A percentile compares a stretch with the other conserved stretches of the same genome.
Evolutionary conservation across 2,113 vertebrate species (phyloP).

Genomic region (Platysternon megacephalum): DNA sequence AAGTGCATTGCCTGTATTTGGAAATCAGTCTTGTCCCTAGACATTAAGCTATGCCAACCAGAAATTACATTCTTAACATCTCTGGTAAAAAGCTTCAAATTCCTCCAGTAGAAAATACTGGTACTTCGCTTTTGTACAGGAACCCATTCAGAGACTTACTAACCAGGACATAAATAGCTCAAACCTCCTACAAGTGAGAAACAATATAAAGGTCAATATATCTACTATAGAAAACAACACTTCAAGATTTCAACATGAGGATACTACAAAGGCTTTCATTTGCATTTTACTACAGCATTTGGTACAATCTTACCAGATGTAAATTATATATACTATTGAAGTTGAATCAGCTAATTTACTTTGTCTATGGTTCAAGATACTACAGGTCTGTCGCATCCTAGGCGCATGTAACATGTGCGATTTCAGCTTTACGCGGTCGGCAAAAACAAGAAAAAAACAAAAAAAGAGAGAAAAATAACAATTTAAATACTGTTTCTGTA

Average conservation of each 20-base stretch:
- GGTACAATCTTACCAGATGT: neutral
- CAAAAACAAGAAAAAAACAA: no score
- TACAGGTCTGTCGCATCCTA: no score
- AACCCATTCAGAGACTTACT: neutral
- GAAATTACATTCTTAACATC: neutral
- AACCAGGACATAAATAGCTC: neutral
- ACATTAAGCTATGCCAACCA: neutral
- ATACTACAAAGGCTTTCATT: neutral
- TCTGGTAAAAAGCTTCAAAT: neutral
- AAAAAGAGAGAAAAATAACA: no score
- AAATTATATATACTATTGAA: slow-evolving; percentile 27
- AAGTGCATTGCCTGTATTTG: neutral
- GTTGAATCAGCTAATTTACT: neutral
- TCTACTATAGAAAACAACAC: neutral
- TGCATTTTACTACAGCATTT: neutral
- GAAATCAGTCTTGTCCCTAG: neutral
- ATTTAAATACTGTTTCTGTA: no score
- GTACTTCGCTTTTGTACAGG: neutral
- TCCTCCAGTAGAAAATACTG: neutral
- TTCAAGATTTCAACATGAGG: slow-evolving; percentile 28
- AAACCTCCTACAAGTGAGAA: neutral
- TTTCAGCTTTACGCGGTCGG: no score
- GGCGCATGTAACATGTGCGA: no score
- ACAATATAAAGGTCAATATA: neutral
- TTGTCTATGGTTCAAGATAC: slow-evolving; percentile 27